These are phyloP conservation scores for Odocoileus virginianus DNA, from an alignment of 2,113 vertebrate genomes.

Conservation along the genomic window DNA sequence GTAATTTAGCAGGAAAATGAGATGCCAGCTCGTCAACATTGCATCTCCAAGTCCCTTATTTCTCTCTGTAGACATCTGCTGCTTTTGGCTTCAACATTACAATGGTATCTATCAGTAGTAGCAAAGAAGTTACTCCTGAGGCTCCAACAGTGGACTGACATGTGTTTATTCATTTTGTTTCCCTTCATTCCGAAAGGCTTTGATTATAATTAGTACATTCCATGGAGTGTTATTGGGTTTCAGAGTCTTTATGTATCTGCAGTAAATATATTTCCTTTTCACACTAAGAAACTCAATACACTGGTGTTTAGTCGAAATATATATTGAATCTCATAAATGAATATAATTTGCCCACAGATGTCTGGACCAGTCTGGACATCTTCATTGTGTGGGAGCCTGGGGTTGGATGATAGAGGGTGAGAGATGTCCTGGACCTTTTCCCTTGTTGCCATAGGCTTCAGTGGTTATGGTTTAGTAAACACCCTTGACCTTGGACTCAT, in stretches of 20 bases:
- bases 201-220: conserved; percentile 25
- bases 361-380: background rate
- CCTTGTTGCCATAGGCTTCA: background rate
- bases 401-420: background rate
- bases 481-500: background rate
- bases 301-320: background rate
- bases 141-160: background rate
- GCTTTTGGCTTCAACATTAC: background rate
- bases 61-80: background rate
- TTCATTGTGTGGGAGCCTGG: background rate
- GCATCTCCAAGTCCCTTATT: background rate
- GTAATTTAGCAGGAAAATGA: background rate
- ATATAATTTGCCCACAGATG: background rate
- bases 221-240: background rate
- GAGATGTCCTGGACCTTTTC: background rate
- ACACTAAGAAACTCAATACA: conserved; percentile 37
- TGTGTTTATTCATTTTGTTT: background rate
- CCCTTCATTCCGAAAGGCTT: background rate
- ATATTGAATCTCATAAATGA: background rate
- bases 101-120: background rate
- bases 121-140: background rate
- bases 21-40: background rate
- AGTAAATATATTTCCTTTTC: conserved; percentile 60
- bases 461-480: background rate
- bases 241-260: conserved; percentile 37